phyloP scores from a whole-genome alignment of 2,888 invertebrate species.

The Himalopsyche anomala region DNA sequence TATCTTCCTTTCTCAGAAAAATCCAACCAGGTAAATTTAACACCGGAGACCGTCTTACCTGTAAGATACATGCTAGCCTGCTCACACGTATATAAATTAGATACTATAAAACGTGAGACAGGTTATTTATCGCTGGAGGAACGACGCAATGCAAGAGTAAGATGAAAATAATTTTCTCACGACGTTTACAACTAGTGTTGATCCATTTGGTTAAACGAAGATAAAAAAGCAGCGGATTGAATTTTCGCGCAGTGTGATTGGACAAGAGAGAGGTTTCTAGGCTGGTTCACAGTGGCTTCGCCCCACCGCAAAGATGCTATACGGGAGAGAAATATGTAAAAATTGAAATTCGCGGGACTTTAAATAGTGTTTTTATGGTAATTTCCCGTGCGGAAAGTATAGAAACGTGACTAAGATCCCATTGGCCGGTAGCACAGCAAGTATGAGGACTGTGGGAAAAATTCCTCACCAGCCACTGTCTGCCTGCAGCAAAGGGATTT shows the following conservation, averaged over 20 bases:
- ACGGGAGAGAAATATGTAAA: constrained; percentile 61
- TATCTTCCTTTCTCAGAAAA: neutral
- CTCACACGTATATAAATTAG: neutral
- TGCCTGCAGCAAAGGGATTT: constrained; percentile 27
- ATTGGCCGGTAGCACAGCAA: constrained; percentile 60
- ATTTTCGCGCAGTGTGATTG: constrained; percentile 27
- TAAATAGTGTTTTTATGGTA: constrained; percentile 65
- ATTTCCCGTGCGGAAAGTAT: constrained; percentile 60
- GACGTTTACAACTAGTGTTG: neutral
- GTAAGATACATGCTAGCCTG: neutral
- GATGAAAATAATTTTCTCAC: neutral
- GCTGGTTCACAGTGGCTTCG: constrained; percentile 27
- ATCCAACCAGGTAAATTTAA: neutral
- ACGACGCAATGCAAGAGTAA: neutral
- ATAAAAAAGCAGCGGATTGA: constrained; percentile 4
- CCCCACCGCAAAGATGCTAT: constrained; percentile 15
- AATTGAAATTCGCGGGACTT: constrained; percentile 63
- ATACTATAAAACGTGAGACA: neutral
- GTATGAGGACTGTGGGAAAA: constrained; percentile 64
- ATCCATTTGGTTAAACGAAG: constrained; percentile 35
- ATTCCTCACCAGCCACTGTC: constrained; percentile 52
- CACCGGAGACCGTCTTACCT: neutral
- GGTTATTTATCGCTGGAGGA: neutral
- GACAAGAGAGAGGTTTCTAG: constrained; percentile 16
- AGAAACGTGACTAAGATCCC: constrained; percentile 62